A percentile compares a stretch with the other conserved stretches of the same genome.
These are phyloP conservation scores for Corythoichthys intestinalis DNA, from an alignment of 2,113 vertebrate genomes.

Conservation along the genomic window DNA sequence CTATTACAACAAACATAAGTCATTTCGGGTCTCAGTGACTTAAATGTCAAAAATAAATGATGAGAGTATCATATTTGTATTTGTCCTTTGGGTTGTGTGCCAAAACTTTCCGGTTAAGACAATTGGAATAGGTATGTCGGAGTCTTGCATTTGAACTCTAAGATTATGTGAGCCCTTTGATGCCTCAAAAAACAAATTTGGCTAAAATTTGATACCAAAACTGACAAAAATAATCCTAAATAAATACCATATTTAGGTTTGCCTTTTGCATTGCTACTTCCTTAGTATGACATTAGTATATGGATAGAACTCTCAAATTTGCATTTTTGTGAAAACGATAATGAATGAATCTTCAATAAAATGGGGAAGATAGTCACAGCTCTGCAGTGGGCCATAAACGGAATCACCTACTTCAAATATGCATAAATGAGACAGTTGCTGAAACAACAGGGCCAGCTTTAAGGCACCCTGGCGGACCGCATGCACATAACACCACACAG, in stretches of 20 bases:
- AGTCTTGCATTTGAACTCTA: too few relatives aligned
- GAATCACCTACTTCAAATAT: constrained; percentile 33
- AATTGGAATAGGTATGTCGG: too few relatives aligned
- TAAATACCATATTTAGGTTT: background rate
- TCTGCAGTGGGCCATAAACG: constrained; percentile 44
- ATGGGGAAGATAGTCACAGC: constrained; percentile 28
- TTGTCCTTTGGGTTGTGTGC: background rate
- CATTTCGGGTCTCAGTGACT: background rate
- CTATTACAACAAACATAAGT: too few relatives aligned
- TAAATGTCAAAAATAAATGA: background rate
- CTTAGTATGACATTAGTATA: background rate
- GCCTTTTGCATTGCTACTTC: background rate
- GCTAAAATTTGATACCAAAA: too few relatives aligned
- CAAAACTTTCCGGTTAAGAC: background rate
- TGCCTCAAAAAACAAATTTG: background rate
- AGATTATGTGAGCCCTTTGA: background rate
- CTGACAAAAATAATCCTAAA: too few relatives aligned
- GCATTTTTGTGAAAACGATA: background rate
- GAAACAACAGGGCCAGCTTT: constrained; percentile 19
- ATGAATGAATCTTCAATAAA: background rate
- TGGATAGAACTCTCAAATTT: background rate
- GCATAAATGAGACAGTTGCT: constrained; percentile 16
- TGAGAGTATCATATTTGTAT: background rate
- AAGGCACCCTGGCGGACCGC: background rate
- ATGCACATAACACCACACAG: constrained; percentile 13